These are phyloP conservation scores for Phoxinus phoxinus DNA, from an alignment of 2,113 vertebrate species.

Conservation along the genomic window DNA sequence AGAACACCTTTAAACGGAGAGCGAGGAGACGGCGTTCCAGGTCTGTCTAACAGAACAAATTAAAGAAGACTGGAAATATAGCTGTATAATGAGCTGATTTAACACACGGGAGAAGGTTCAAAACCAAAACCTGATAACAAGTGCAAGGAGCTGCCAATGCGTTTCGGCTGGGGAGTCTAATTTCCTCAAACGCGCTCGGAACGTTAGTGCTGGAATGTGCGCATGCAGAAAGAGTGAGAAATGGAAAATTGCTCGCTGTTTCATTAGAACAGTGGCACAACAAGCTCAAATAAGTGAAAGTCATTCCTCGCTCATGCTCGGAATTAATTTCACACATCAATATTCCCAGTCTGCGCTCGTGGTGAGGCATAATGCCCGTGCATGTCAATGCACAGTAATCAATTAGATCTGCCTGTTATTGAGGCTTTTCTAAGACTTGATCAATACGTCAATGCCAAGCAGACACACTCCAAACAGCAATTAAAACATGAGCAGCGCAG, in stretches of 20 bases:
- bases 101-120: constrained; percentile 38
- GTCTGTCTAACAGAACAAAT: constrained; percentile 38
- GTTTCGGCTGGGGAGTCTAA: constrained; percentile 28
- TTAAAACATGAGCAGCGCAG: constrained; percentile 46
- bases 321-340: constrained; percentile 54
- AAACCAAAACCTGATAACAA: constrained; percentile 38
- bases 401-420: constrained; percentile 55
- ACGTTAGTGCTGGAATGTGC: neutral
- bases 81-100: constrained; percentile 48
- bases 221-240: neutral
- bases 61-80: constrained; percentile 39
- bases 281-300: constrained; percentile 44
- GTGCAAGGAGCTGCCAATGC: constrained; percentile 4
- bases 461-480: constrained; percentile 41
- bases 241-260: neutral
- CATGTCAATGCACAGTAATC: constrained; percentile 55
- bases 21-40: constrained; percentile 10
- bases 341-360: constrained; percentile 44
- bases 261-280: constrained; percentile 2
- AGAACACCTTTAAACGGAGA: constrained; percentile 48
- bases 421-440: constrained; percentile 52
- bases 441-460: constrained; percentile 56
- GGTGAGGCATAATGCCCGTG: constrained; percentile 46
- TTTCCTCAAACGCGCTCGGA: constrained; percentile 19
- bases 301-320: constrained; percentile 43